phyloP scores from a whole-genome alignment of 1,140 invertebrate species.

The Telenomus remus region DNA sequence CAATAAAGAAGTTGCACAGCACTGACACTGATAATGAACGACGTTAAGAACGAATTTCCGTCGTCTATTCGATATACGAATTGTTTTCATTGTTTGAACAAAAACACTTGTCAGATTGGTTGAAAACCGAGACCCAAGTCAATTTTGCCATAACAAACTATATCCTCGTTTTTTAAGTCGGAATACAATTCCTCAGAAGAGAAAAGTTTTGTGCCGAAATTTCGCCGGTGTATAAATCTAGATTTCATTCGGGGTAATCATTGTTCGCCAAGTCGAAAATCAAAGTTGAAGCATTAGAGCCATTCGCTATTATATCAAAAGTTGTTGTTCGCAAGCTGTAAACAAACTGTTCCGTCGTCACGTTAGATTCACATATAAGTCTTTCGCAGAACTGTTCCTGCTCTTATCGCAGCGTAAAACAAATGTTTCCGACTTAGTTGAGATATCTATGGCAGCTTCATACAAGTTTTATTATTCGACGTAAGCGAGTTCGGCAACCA shows the following conservation, averaged over 20 bases:
- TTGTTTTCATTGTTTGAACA: too few species aligned
- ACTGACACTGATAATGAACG: slow-evolving; percentile 32
- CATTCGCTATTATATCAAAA: slow-evolving; percentile 20
- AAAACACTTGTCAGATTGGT: too few species aligned
- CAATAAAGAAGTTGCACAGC: slow-evolving; percentile 34
- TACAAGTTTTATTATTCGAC: slow-evolving; percentile 62
- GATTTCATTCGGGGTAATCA: background rate
- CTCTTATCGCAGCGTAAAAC: slow-evolving; percentile 59
- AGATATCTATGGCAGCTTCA: slow-evolving; percentile 60
- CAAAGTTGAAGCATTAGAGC: slow-evolving; percentile 17
- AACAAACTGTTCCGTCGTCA: slow-evolving; percentile 44
- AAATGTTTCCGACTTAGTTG: slow-evolving; percentile 58
- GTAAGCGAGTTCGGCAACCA: slow-evolving; percentile 59
- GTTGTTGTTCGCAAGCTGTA: slow-evolving; percentile 36
- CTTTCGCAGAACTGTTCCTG: slow-evolving; percentile 38
- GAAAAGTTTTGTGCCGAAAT: too few species aligned
- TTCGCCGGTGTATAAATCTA: background rate
- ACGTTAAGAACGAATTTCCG: too few species aligned
- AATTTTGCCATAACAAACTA: too few species aligned
- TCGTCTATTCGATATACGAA: too few species aligned
- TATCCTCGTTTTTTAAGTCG: too few species aligned
- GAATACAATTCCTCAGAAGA: too few species aligned
- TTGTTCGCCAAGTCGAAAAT: background rate
- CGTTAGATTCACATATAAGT: slow-evolving; percentile 51
- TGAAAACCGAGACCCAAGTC: too few species aligned